Conservation (phyloP, 2,113 vertebrate species). For the Menura novaehollandiae region DNA sequence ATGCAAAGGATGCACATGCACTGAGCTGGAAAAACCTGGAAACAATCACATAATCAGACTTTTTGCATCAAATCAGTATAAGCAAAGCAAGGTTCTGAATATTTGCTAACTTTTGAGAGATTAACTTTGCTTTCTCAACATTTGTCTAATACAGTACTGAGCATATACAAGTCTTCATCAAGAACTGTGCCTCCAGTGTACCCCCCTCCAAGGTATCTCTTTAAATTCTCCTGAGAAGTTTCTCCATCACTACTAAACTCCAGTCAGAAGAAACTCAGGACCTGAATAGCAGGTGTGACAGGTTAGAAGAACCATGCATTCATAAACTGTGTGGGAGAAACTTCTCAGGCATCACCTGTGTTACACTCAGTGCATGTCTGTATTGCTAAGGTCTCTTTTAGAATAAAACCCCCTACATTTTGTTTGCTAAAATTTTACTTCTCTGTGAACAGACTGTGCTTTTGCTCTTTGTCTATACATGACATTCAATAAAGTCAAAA, state of each 20-base stretch:
- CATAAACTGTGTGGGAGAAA: slow-evolving; percentile 8
- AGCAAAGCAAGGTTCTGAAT: not conserved
- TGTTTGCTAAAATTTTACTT: not conserved
- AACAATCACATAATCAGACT: not conserved
- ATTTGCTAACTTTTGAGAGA: not conserved
- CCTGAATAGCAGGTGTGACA: slow-evolving; percentile 51
- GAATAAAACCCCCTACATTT: not conserved
- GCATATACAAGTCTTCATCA: not conserved
- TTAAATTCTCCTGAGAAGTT: not conserved
- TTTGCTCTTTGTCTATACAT: not conserved
- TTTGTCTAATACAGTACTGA: not conserved
- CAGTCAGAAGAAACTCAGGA: not conserved
- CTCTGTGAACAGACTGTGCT: not conserved
- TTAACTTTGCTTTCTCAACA: not conserved
- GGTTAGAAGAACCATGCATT: not conserved
- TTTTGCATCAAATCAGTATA: not conserved
- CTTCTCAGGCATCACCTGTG: not conserved
- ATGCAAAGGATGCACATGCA: not conserved
- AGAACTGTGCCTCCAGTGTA: not conserved
- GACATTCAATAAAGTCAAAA: not conserved
- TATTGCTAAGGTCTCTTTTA: not conserved
- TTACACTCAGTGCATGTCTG: not conserved
- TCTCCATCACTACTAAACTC: not conserved
- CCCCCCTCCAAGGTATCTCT: not conserved
- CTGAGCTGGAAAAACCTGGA: not conserved